Base-by-base conservation (phyloP, 2,888 invertebrate species). In the Steinernema carpocapsae region DNA sequence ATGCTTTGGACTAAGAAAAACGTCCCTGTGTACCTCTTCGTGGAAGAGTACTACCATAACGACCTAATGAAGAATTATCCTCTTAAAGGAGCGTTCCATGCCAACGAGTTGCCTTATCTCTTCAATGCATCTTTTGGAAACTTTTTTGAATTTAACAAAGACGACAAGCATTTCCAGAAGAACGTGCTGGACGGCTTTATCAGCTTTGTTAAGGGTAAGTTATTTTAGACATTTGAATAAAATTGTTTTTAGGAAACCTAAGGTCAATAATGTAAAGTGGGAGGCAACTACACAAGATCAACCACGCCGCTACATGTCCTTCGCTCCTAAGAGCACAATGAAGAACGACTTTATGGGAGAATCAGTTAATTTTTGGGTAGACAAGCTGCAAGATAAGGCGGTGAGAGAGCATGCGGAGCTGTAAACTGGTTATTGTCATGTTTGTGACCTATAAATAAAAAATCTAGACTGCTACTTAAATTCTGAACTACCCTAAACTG, bases 1-100 rank as follows among this genome's bases (percentile, higher is more conserved):
- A 32, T 73, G 24, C 17, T 52, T 32, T 80, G 80, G 71, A 70
- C 52, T 70, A 45, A 51, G 1, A 64, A 71, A 3, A 59, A 71
- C n/a, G 72, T 75, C 71, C 78, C 79, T 4, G 76, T 76, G 14
- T 74, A 56, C 52, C 70, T 77, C 51, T 73, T 77, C 70, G 32
- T 73, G 10, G 45, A 64, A 19, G 70, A 71, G 37, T 74, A 37
- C 51, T n/a, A 10, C 48, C 12, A 46, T 14, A 3, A 0, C 2
- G 7, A 10, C 4, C 3, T 10, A 37, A 3, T 37, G 4, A 10
- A 37, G 37, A 37, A 37, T 3, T 6, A 6, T 37, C 37, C 37
- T 10, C 4, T 37, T 3, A 37, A 37, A 10, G 37, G 37, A 3
- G 37, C 37, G 10, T 52, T 19, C 12, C 52, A 52, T 22, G 24